phyloP scores from a whole-genome alignment of 2,888 invertebrate species.

The Drosophila pseudotakahashii region DNA sequence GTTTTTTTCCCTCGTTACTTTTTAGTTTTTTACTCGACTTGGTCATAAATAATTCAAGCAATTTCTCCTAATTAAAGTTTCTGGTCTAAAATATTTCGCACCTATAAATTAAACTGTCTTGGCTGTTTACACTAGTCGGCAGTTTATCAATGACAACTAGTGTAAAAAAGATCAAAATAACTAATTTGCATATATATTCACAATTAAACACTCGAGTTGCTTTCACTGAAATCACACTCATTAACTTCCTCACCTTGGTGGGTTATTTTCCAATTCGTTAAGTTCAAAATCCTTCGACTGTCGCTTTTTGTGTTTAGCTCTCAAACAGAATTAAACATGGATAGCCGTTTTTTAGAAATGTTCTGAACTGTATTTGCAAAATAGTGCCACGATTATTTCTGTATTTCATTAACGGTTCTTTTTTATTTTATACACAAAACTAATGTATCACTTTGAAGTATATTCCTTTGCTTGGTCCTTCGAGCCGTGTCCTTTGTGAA shows the following conservation, averaged over 20 bases:
- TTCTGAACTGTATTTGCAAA: slow-evolving; percentile 84
- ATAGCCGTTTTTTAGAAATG: slow-evolving; percentile 73
- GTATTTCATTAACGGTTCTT: slow-evolving; percentile 84
- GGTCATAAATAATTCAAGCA: slow-evolving; percentile 1
- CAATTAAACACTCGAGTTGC: slow-evolving; percentile 8
- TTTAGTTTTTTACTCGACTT: slow-evolving; percentile 2
- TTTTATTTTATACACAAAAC: slow-evolving; percentile 27
- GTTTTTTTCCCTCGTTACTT: background rate
- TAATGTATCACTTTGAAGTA: background rate
- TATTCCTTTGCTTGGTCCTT: background rate
- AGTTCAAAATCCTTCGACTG: slow-evolving; percentile 14
- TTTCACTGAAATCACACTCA: background rate
- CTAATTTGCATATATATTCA: background rate
- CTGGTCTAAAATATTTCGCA: background rate
- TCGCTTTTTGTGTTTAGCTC: slow-evolving; percentile 21
- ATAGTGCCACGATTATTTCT: slow-evolving; percentile 84
- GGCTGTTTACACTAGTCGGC: background rate
- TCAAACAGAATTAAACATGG: slow-evolving; percentile 17
- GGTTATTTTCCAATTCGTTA: slow-evolving; percentile 16
- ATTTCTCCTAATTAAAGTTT: background rate
- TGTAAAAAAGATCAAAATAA: background rate
- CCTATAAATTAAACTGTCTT: slow-evolving; percentile 7
- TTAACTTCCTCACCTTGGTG: slow-evolving; percentile 34
- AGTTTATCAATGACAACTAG: slow-evolving; percentile 3
- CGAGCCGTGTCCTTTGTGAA: slow-evolving; percentile 3